These are phyloP conservation scores for Mungos mungo DNA, from an alignment of 2,113 vertebrate species.

Conservation along the genomic window DNA sequence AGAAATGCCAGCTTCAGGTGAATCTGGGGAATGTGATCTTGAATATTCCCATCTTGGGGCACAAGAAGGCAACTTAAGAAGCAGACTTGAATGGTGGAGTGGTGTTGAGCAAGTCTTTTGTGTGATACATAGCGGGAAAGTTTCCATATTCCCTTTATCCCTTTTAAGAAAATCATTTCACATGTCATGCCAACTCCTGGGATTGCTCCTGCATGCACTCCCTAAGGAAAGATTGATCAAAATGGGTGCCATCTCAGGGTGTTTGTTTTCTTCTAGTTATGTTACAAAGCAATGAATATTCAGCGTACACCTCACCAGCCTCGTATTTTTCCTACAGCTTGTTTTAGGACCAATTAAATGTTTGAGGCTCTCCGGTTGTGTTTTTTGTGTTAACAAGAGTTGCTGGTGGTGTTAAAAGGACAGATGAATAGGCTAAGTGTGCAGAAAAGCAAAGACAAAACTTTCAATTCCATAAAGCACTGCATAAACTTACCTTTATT, in stretches of 20 bases:
- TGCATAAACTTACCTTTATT: slow-evolving; percentile 76
- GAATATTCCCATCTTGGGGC: background rate
- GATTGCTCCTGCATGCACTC: background rate
- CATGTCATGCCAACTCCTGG: background rate
- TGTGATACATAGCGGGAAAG: background rate
- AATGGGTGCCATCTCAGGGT: background rate
- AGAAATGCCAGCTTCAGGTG: background rate
- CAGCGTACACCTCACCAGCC: background rate
- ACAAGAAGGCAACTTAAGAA: background rate
- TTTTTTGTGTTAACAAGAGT: slow-evolving; percentile 79
- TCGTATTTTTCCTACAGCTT: slow-evolving; percentile 73
- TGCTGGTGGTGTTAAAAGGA: slow-evolving; percentile 63
- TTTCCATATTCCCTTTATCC: background rate
- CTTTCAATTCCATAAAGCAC: slow-evolving; percentile 80
- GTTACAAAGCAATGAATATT: background rate
- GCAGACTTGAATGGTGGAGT: background rate
- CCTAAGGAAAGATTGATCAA: slow-evolving; percentile 23
- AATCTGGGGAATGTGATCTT: background rate
- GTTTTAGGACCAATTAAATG: slow-evolving; percentile 67
- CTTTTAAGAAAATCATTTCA: slow-evolving; percentile 32
- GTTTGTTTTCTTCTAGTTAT: slow-evolving; percentile 38
- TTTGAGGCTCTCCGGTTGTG: slow-evolving; percentile 50
- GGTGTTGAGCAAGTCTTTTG: background rate
- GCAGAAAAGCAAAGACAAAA: slow-evolving; percentile 77
- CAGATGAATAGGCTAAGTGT: slow-evolving; percentile 77